Conservation (phyloP, 2,113 vertebrate genomes). For the Rattus rattus region DNA sequence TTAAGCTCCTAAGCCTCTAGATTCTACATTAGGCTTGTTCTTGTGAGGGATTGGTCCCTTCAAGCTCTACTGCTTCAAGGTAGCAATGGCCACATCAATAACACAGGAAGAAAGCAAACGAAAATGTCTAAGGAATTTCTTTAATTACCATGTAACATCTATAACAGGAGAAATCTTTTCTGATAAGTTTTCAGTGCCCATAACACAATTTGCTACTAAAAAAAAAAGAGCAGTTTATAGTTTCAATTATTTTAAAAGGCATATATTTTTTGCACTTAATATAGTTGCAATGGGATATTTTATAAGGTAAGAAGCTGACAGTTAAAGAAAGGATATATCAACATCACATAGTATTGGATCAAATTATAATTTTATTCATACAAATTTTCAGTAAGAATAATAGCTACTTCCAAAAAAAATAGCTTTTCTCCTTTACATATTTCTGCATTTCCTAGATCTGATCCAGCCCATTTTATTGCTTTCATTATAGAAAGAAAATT, state of each 20-base stretch:
- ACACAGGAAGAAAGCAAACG: background rate
- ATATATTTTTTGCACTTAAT: background rate
- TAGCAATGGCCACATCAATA: background rate
- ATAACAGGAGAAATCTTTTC: background rate
- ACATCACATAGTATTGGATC: background rate
- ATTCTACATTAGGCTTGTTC: background rate
- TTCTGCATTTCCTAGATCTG: background rate
- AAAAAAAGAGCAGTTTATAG: background rate
- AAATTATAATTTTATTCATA: background rate
- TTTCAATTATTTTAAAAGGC: background rate
- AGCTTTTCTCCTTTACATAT: background rate
- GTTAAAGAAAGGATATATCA: background rate
- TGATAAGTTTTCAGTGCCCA: background rate
- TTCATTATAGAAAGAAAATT: constrained; percentile 39
- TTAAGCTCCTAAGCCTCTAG: background rate
- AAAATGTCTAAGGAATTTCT: background rate
- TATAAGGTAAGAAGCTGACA: background rate
- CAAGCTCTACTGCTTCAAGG: background rate
- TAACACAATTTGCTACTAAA: background rate
- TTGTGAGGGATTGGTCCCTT: background rate
- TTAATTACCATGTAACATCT: background rate
- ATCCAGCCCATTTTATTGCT: background rate
- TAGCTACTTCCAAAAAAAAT: background rate
- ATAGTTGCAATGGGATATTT: background rate
- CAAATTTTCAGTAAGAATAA: background rate